Evolutionary conservation across 2,888 invertebrate species (phyloP).

Genomic region (Hypena proboscidalis): DNA sequence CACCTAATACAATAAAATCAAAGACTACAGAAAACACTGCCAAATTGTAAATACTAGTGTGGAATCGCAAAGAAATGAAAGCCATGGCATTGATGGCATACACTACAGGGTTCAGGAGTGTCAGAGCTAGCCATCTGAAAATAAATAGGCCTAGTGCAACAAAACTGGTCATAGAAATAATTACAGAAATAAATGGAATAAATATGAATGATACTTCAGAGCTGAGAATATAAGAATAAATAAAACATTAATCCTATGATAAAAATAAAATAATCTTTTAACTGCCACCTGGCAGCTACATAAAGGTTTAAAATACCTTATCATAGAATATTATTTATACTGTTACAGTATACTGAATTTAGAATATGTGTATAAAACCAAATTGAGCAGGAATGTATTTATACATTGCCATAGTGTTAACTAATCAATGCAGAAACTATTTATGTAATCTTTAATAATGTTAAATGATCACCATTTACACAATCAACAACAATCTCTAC

Average conservation of each 20-base stretch:
- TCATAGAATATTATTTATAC: neutral
- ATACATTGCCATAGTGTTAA: neutral
- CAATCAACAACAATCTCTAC: too few species aligned
- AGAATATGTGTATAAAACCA: neutral
- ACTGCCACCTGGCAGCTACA: conserved; percentile 17
- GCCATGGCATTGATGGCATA: too few species aligned
- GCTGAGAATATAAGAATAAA: conserved; percentile 31
- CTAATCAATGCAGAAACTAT: neutral
- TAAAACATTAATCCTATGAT: conserved; percentile 21
- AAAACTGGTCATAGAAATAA: neutral
- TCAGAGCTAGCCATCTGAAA: too few species aligned
- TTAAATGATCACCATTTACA: too few species aligned
- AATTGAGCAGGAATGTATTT: conserved; percentile 6
- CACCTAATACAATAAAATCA: too few species aligned
- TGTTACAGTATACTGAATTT: neutral
- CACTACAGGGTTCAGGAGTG: too few species aligned
- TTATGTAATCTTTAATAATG: neutral
- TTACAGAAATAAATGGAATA: neutral
- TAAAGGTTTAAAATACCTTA: neutral
- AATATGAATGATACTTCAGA: conserved; percentile 28
- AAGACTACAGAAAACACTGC: too few species aligned
- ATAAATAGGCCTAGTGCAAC: neutral
- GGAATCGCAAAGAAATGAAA: too few species aligned
- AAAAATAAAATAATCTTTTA: conserved; percentile 9
- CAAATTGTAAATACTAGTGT: too few species aligned